Base-by-base conservation (phyloP, 1,140 invertebrate species). In the Gryllus bimaculatus region DNA sequence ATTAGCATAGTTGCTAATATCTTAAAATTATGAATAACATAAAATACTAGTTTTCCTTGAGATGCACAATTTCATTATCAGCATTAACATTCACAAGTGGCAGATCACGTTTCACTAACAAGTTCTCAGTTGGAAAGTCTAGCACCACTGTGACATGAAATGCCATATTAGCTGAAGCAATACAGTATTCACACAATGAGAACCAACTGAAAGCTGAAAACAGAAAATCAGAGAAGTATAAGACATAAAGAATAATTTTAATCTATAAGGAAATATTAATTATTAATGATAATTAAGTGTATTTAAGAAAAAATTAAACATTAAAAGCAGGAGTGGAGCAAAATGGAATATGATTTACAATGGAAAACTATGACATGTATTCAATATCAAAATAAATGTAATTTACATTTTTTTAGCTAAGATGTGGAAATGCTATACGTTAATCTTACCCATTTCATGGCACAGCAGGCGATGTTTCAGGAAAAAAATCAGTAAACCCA, bases 121-220 rank as follows among this genome's bases (percentile, higher is more conserved):
- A 87, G 82, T 93, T 89, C 84, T 95, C 93, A 76, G 91, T 90
- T 48, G 94, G 93, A 85, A 96, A 95, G 86, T 96, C 95, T 83
- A 92, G 88, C 79, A 95, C 92, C 48, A 95, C 93, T 13, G 94
- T 94, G 39, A 94, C 90, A 84, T 97, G 95, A 86, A 95, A 97
- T 73, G 91, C 92, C 94, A 97, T 96, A 85, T 96, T 97, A 83
- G 94, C 92, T 74, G 91, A 92, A 74, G 95, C 95, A 84, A 97
- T 93, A 81, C 96, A 89, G 86, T 96, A 97, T 85, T 97, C 95
- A 85, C 94, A 96, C 74, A 96, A 89, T 7, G 95, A 95, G 87
- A 97, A 97, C 93, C 93, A 95, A 85, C 94, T 96, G 86, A 96
- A 97, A 79, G 95, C 95, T 96, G 88, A 82, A 90, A 88, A 85